Base-by-base conservation (phyloP, 2,888 invertebrate genomes). In the Catocala fraxini region DNA sequence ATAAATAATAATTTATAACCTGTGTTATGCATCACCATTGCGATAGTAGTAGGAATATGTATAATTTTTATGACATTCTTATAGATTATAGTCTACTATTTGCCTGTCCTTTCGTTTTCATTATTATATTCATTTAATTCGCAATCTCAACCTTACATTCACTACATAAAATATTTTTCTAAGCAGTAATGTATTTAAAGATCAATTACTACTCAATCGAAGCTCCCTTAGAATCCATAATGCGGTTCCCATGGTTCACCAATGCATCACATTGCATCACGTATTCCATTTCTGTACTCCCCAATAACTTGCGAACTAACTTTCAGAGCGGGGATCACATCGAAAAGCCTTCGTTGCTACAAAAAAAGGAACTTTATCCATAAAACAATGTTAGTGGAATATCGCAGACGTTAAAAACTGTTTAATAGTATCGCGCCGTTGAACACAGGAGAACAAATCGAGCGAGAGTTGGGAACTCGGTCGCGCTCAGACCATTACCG, bases 361-460 rank as follows among this genome's bases (percentile, higher is more conserved):
- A 35, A 48, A 69, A n/a, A 15, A 65, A 52, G 33, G 57, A 76
- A 73, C 48, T 76, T 77, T 63, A 0, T 13, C 53, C 68, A 72
- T 76, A 77, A 77, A 75, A 59, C 55, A 65, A 60, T 51, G 57
- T 63, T 65, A 53, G 60, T 53, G 51, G 51, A 59, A 73, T 67
- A 75, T 57, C 42, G 51, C 45, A 47, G 62, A 59, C 66, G 71
- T 71, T 76, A 73, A 77, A 77, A 76, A 69, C 71, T 69, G 73
- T 76, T 76, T 77, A 75, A 71, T 72, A 75, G 77, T 76, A 72
- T 74, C 62, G 60, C 59, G 49, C 52, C 54, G 70, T 59, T 65
- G 63, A 66, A 59, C 62, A 51, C 35, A 61, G 64, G 63, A 52
- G 72, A 74, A 72, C 66, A 63, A 68, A 76, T 75, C 75, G 76